Evolutionary conservation across 2,888 invertebrate species (phyloP).

Genomic region (Rotaria macrura): DNA sequence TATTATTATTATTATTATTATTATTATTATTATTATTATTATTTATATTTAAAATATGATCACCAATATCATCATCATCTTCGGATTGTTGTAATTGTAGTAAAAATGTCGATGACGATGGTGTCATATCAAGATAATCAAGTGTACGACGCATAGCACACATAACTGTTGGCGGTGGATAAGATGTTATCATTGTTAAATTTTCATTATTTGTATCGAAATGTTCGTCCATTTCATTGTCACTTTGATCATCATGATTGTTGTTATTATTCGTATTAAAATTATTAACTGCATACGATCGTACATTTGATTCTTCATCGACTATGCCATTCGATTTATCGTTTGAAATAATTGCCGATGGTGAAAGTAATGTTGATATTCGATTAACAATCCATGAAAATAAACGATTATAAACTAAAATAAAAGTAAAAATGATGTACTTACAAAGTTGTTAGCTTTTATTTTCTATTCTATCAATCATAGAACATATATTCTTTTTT

Average conservation of each 20-base stretch:
- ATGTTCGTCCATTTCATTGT: not conserved
- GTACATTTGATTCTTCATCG: not conserved
- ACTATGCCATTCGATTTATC: no score
- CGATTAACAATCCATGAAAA: conserved; percentile 78
- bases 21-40: not conserved
- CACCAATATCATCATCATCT: not conserved
- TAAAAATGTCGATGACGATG: not conserved
- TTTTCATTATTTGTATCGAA: not conserved
- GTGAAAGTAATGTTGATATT: conserved; percentile 66
- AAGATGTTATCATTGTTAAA: not conserved
- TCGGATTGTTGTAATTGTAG: not conserved
- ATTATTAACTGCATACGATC: not conserved
- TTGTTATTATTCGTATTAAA: not conserved
- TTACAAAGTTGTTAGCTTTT: no score
- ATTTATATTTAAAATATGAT: not conserved
- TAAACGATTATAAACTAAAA: conserved; percentile 62
- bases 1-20: not conserved
- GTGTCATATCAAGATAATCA: conserved; percentile 7
- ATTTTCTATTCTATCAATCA: no score
- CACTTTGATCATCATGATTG: not conserved
- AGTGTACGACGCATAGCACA: not conserved
- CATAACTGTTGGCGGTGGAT: not conserved
- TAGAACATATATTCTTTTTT: no score
- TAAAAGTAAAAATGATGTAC: not conserved
- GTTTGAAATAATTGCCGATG: conserved; percentile 34